Base-by-base conservation (phyloP, 2,888 invertebrate genomes). In the Catocala sponsa region DNA sequence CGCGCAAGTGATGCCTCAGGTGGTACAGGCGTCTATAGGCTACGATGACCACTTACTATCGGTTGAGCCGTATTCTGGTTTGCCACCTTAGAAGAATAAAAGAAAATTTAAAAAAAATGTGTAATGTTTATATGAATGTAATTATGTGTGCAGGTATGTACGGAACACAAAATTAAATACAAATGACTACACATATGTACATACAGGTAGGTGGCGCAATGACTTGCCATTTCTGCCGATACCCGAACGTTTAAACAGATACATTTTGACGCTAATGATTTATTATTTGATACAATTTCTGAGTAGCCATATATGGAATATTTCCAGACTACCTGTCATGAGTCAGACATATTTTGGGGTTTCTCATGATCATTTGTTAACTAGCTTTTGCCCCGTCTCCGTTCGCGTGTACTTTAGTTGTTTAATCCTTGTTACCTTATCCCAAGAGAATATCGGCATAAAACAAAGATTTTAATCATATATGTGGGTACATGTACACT, bases 241-340 rank as follows among this genome's bases (percentile, higher is more conserved):
- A 52, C 67, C 56, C 66, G n/a, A 43, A 52, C 46, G 12, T 48
- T 61, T 47, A 66, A 65, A 65, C 43, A 61, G 63, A 76, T 50
- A 63, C 68, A 78, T 78, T 78, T 72, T 83, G 87, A 86, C 85
- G 73, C 70, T 83, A 84, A 88, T 88, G 87, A 89, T 89, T 86
- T 84, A 89, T 89, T 79, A 80, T 83, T 63, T 72, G 66, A 76
- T 78, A 77, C 76, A 74, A 70, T 59, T 76, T 66, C 68, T 51
- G 52, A 50, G 55, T 72, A 54, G 58, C 54, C 57, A 63, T 58
- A 46, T 54, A 12, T 47, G n/a, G 51, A 59, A 58, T 62, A 61
- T 50, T 49, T 54, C n/a, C 1, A 7, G 10, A 13, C 47, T 56
- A 55, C 59, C 59, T 55, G 13, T 38, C 4, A 42, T 62, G 62